Evolutionary conservation across 2,888 invertebrate genomes (phyloP).

Genomic region (Megaustenia siamemsis): DNA sequence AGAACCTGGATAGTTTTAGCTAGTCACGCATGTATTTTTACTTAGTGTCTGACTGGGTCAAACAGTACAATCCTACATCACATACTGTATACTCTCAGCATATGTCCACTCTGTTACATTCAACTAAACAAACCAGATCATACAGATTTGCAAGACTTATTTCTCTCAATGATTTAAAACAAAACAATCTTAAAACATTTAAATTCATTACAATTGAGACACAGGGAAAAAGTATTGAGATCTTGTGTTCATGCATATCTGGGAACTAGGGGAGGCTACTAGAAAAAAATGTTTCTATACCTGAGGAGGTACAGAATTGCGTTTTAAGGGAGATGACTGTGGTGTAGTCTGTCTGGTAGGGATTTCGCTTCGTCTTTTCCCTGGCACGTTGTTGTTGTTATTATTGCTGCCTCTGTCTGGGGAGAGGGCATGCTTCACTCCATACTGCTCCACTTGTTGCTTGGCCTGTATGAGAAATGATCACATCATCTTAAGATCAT

Average conservation of each 20-base stretch:
- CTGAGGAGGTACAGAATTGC: conserved; percentile 66
- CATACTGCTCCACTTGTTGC: conserved; percentile 52
- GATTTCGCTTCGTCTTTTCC: conserved; percentile 46
- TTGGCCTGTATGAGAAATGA: conserved; percentile 61
- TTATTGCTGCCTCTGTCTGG: conserved; percentile 42
- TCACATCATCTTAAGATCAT: too few relatives aligned
- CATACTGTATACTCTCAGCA: too few relatives aligned
- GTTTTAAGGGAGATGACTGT: conserved; percentile 59
- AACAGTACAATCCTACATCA: too few relatives aligned
- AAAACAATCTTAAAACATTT: too few relatives aligned
- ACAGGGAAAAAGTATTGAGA: background rate
- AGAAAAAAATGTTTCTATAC: conserved; percentile 19
- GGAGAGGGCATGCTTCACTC: conserved; percentile 39
- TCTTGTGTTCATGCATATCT: background rate
- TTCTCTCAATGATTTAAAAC: too few relatives aligned
- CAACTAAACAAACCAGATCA: too few relatives aligned
- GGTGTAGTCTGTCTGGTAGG: conserved; percentile 44
- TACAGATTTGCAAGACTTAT: too few relatives aligned
- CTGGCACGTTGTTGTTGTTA: conserved; percentile 14
- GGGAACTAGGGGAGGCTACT: background rate
- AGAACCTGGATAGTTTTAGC: too few relatives aligned
- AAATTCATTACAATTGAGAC: background rate
- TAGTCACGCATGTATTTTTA: too few relatives aligned
- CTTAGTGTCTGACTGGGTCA: too few relatives aligned
- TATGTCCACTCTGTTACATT: too few relatives aligned